Evolutionary conservation across 2,113 vertebrate genomes (phyloP), one percentile per base, ranked within the genome.

Genomic region (Parus major): DNA sequence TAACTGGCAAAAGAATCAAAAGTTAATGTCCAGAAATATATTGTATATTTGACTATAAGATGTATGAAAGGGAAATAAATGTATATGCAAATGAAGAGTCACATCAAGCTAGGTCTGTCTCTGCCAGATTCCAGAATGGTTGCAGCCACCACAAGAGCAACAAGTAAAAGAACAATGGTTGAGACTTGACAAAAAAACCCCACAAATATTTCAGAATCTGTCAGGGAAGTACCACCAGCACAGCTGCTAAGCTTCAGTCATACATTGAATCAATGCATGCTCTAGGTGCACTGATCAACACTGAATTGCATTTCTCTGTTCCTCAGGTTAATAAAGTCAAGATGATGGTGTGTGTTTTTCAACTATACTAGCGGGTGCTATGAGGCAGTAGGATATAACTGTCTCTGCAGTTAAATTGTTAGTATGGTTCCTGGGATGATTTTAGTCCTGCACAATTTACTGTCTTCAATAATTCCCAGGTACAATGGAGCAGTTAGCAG

Each of bases 241-340:
- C 33, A 60, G 17, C 10, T 61, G 23, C 22, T 42, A 50, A 50
- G 3, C 29, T 77, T 89, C 59, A 35, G 29, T 23, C 9, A 2
- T 79, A 12, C 18, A 39, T 17, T 0, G 0, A 28, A 64, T 19
- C 8, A 41, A 53, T 41, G 15, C 24, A 41, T 75, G 17, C 22
- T 36, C 21, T 31, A 80, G 35, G 23, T 27, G 56, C 44, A 50
- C 15, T 52, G 24, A 50, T 15, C 33, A 60, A 52, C 19, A 20
- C 4, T 27, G 18, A 77, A 56, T 55, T 27, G 3, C 7, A 17
- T 86, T 76, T 76, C 31, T 61, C 15, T 77, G 9, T 47, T 82
- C 33, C 35, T 47, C 28, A 16, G 18, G 20, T 50, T 72, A 73
- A 65, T 35, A 24, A 6, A 72, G n/a, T 56, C 21, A 60, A 57